Conservation (phyloP, 2,888 invertebrate species). For the Corbicula japonica region DNA sequence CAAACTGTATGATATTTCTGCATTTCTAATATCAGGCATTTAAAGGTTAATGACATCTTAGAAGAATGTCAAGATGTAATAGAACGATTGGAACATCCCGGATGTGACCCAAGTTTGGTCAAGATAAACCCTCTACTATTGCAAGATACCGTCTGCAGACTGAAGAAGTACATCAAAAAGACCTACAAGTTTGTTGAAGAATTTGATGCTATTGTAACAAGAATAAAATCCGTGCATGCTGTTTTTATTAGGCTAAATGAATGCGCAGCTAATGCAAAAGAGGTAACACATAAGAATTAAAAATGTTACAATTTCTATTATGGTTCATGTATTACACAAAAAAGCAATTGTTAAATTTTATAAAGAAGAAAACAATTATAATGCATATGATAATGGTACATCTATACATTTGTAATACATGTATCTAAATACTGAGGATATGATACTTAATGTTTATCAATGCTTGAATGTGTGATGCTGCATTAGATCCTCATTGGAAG, state of each 20-base stretch:
- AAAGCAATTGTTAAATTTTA: too few relatives aligned
- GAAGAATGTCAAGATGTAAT: constrained; percentile 66
- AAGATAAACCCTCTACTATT: constrained; percentile 55
- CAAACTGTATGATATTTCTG: too few relatives aligned
- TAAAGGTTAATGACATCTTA: constrained; percentile 61
- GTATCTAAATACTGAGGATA: too few relatives aligned
- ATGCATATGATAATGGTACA: too few relatives aligned
- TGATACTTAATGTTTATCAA: too few relatives aligned
- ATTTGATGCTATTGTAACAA: constrained; percentile 14
- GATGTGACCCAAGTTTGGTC: constrained; percentile 53
- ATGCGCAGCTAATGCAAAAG: constrained; percentile 30
- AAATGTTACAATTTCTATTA: too few relatives aligned
- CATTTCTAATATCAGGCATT: constrained; percentile 72
- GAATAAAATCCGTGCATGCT: constrained; percentile 17
- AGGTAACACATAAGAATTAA: constrained; percentile 12
- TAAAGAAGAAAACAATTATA: too few relatives aligned
- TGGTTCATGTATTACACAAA: too few relatives aligned
- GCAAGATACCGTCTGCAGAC: constrained; percentile 33
- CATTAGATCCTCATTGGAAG: too few relatives aligned
- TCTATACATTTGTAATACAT: too few relatives aligned
- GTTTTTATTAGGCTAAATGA: constrained; percentile 22
- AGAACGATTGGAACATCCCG: constrained; percentile 65
- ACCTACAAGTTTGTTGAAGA: constrained; percentile 4
- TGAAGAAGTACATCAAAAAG: constrained; percentile 17
- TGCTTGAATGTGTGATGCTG: too few relatives aligned